phyloP scores from a whole-genome alignment of 2,888 invertebrate genomes.

The Pammene aurita region DNA sequence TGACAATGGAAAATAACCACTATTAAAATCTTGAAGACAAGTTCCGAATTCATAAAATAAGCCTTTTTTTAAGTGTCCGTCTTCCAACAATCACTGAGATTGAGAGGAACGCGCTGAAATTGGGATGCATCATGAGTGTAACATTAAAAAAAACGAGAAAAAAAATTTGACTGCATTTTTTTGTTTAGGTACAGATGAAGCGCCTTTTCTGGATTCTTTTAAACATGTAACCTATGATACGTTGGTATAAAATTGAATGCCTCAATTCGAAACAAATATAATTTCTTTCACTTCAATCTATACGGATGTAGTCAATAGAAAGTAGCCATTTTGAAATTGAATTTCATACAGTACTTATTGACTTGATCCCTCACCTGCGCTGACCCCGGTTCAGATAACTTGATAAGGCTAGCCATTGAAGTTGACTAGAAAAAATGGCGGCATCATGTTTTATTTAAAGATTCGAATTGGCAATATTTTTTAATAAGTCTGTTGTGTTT shows the following conservation, averaged over 20 bases:
- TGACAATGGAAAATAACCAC: no score
- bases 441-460: constrained; percentile 1
- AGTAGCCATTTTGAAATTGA: constrained; percentile 39
- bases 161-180: no score
- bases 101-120: no score
- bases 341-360: constrained; percentile 37
- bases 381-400: constrained; percentile 30
- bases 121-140: no score
- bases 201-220: no score
- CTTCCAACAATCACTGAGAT: no score
- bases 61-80: no score
- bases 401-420: constrained; percentile 25
- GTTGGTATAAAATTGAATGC: neutral
- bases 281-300: constrained; percentile 9
- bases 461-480: neutral
- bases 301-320: constrained; percentile 34
- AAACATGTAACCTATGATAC: no score
- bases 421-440: constrained; percentile 1
- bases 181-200: no score
- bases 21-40: no score
- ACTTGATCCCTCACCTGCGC: constrained; percentile 27
- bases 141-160: no score
- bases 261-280: neutral
- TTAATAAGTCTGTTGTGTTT: neutral
- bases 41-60: no score